These are phyloP conservation scores for Ammospiza maritima DNA, from an alignment of 2,797 vertebrate genomes.

Conservation along the genomic window DNA sequence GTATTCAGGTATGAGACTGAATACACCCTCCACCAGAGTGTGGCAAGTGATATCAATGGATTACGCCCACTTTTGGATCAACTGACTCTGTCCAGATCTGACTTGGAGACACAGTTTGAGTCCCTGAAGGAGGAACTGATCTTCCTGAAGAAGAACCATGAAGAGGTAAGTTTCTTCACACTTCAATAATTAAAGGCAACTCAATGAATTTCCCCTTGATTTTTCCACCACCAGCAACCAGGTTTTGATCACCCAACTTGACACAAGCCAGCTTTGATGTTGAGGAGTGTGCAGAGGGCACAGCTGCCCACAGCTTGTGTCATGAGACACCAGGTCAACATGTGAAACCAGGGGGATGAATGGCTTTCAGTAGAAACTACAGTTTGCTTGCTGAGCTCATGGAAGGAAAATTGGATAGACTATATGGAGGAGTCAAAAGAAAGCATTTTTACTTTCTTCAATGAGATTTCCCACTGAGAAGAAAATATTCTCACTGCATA, in stretches of 20 bases:
- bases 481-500: background rate
- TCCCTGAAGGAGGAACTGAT: constrained; percentile 83
- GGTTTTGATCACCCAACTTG: background rate
- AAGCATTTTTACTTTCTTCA: background rate
- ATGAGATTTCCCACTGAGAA: background rate
- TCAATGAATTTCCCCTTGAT: background rate
- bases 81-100: constrained; percentile 78
- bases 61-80: constrained; percentile 84
- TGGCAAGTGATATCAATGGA: constrained; percentile 85
- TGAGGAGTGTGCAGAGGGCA: background rate
- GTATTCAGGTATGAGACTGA: constrained; percentile 83
- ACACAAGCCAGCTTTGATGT: background rate
- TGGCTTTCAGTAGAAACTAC: background rate
- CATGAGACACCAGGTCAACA: background rate
- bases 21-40: constrained; percentile 77
- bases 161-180: constrained; percentile 80
- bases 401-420: background rate
- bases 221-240: background rate
- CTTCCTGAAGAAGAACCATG: constrained; percentile 83
- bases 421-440: background rate
- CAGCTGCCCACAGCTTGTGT: background rate
- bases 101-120: constrained; percentile 86
- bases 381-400: background rate
- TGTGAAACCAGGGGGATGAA: background rate
- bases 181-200: background rate